These are phyloP conservation scores for Pterobdella sp. DNA, from an alignment of 2,888 invertebrate genomes.

Conservation along the genomic window DNA sequence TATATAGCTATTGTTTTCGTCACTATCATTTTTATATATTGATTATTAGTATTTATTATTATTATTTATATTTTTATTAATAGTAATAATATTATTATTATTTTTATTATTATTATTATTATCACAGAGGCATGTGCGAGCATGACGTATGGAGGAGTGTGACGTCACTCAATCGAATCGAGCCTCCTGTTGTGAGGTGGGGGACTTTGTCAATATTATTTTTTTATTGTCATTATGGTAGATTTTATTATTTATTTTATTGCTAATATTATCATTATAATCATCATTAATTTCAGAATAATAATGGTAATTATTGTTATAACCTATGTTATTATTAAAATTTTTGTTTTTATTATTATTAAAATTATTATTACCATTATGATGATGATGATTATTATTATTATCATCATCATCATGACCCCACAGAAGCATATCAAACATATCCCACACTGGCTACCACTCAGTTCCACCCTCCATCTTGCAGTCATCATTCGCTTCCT, in stretches of 20 bases:
- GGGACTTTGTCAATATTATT: neutral
- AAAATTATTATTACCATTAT: neutral
- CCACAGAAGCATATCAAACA: neutral
- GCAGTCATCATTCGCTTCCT: no score
- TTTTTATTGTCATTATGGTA: neutral
- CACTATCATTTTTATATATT: neutral
- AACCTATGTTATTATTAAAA: neutral
- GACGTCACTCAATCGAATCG: slow-evolving; percentile 17
- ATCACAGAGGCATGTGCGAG: slow-evolving; percentile 16
- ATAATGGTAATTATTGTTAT: neutral
- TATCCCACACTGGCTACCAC: slow-evolving; percentile 7
- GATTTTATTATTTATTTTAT: neutral
- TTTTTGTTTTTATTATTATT: neutral
- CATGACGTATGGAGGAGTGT: slow-evolving; percentile 18
- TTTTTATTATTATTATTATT: slow-evolving; percentile 2
- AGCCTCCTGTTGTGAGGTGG: slow-evolving; percentile 17
- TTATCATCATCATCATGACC: neutral
- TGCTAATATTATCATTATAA: neutral
- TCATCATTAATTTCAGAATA: neutral
- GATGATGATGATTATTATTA: neutral
- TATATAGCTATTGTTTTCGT: slow-evolving; percentile 1
- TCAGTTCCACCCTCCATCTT: slow-evolving; percentile 3
- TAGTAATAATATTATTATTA: neutral
- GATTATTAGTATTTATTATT: no score
- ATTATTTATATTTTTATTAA: neutral